Conservation (phyloP, 2,113 vertebrate species). For the Pogona vitticeps region DNA sequence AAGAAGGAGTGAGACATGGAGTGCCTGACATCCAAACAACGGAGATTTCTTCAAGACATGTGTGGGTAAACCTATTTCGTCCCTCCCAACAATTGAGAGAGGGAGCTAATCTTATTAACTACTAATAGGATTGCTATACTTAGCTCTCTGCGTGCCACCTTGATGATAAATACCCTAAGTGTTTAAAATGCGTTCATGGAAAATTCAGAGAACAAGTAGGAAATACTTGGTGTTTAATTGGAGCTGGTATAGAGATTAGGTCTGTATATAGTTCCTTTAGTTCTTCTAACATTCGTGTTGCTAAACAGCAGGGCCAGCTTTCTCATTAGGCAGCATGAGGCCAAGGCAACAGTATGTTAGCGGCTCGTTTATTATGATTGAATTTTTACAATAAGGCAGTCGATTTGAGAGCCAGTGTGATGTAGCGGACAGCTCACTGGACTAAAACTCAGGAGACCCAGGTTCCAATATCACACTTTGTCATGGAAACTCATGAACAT, state of each 20-base stretch:
- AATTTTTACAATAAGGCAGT: no score
- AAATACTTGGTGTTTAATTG: not conserved
- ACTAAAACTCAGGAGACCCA: no score
- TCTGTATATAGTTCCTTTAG: not conserved
- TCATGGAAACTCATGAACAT: no score
- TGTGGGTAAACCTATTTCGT: slow-evolving; percentile 32
- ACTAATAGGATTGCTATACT: slow-evolving; percentile 38
- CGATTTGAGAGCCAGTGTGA: no score
- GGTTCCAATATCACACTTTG: no score
- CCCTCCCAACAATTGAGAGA: slow-evolving; percentile 16
- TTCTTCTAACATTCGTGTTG: not conserved
- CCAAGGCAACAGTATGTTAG: no score
- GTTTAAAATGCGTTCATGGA: not conserved
- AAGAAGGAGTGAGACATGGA: not conserved
- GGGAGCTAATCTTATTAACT: slow-evolving; percentile 50
- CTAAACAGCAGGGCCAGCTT: not conserved
- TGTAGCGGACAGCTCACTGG: no score
- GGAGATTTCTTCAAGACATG: slow-evolving; percentile 24
- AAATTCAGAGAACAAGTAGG: slow-evolving; percentile 30
- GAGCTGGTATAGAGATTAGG: not conserved
- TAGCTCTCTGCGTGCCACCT: slow-evolving; percentile 30
- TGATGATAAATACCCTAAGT: slow-evolving; percentile 31
- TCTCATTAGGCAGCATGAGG: no score
- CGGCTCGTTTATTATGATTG: no score
- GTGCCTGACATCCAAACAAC: not conserved